These are phyloP conservation scores for Gambusia yucatana DNA, from an alignment of 2,797 vertebrate species.

Conservation along the genomic window DNA sequence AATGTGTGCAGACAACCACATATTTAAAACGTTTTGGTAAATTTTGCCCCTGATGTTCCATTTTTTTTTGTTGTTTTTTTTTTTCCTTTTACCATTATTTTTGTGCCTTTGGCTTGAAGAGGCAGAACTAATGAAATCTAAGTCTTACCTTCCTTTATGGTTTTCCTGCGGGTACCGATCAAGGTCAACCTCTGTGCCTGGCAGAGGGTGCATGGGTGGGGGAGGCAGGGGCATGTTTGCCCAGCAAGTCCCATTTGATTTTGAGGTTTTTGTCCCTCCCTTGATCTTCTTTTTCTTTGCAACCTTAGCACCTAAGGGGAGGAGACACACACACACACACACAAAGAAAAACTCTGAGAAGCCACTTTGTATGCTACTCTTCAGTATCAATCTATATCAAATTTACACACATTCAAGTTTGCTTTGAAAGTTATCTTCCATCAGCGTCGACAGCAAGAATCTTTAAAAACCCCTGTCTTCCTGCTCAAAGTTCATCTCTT, in stretches of 20 bases:
- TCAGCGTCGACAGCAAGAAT: slow-evolving; percentile 40
- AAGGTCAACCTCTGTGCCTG: slow-evolving; percentile 89
- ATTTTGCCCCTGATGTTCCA: slow-evolving; percentile 36
- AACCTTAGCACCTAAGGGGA: slow-evolving; percentile 88
- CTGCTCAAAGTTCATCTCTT: slow-evolving; percentile 50
- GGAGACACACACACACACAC: neutral
- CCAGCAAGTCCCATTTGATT: slow-evolving; percentile 93
- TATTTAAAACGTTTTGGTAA: neutral
- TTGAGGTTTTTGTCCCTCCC: slow-evolving; percentile 88
- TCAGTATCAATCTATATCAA: slow-evolving; percentile 9
- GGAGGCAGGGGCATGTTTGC: slow-evolving; percentile 91
- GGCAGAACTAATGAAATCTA: slow-evolving; percentile 60
- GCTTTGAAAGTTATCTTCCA: slow-evolving; percentile 38
- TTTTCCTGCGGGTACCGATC: slow-evolving; percentile 89
- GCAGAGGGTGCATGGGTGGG: slow-evolving; percentile 92
- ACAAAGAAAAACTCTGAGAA: slow-evolving; percentile 9
- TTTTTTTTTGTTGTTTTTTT: slow-evolving; percentile 31
- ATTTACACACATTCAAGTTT: slow-evolving; percentile 7
- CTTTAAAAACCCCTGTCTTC: slow-evolving; percentile 35
- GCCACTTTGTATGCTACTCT: neutral
- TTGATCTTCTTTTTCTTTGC: slow-evolving; percentile 98
- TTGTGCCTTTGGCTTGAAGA: slow-evolving; percentile 36
- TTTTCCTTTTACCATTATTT: neutral
- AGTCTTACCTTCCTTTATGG: slow-evolving; percentile 84
- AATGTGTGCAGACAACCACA: neutral